A percentile compares a stretch with the other conserved stretches of the same genome.
Evolutionary conservation across 2,888 invertebrate genomes (phyloP).

Genomic region (Pristionchus mayeri): DNA sequence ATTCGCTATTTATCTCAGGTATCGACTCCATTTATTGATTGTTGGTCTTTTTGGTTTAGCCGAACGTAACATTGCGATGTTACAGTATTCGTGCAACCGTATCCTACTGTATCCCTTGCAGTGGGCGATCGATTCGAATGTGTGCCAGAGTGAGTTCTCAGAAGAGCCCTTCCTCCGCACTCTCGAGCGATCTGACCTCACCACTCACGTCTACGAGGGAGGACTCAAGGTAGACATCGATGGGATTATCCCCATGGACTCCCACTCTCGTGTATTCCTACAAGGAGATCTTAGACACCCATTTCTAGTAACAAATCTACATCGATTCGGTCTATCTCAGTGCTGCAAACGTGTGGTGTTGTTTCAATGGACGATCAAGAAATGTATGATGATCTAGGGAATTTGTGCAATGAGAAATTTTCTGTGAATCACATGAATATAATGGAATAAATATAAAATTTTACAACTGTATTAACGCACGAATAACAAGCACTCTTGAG

Average conservation of each 20-base stretch:
- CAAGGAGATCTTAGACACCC: too few relatives aligned
- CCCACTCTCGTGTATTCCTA: too few relatives aligned
- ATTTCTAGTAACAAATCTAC: too few relatives aligned
- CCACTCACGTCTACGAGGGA: slow-evolving; percentile 79
- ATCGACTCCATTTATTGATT: neutral
- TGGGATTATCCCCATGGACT: too few relatives aligned
- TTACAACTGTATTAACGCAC: neutral
- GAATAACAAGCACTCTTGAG: slow-evolving; percentile 47
- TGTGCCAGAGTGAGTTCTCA: neutral
- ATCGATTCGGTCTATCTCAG: too few relatives aligned
- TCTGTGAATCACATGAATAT: too few relatives aligned
- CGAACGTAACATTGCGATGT: neutral
- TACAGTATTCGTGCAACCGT: neutral
- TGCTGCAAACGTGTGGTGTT: too few relatives aligned
- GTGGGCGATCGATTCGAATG: slow-evolving; percentile 13
- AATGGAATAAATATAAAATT: too few relatives aligned
- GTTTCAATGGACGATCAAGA: too few relatives aligned
- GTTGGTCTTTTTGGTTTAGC: too few relatives aligned
- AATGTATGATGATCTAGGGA: too few relatives aligned
- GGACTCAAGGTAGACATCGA: slow-evolving; percentile 93
- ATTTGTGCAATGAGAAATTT: too few relatives aligned
- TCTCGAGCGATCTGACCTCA: slow-evolving; percentile 65
- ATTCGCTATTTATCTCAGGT: slow-evolving; percentile 40
- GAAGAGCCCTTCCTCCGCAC: slow-evolving; percentile 19
- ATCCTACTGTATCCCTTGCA: neutral